Conservation (phyloP, 2,888 invertebrate genomes). For the Hylaea fasciaria region DNA sequence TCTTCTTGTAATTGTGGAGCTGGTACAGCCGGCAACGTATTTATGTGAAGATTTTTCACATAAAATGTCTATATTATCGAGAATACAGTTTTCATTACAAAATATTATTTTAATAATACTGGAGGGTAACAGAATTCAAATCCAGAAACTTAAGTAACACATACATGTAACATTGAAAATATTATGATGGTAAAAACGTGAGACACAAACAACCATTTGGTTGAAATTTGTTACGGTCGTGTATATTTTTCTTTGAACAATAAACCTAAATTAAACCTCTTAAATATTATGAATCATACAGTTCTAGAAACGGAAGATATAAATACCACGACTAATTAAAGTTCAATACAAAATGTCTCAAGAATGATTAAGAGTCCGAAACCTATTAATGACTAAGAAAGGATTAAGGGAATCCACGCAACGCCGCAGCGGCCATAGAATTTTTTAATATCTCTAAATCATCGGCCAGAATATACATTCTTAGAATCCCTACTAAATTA, state of each 20-base stretch:
- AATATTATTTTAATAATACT: no score
- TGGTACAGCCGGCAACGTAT: conserved; percentile 9
- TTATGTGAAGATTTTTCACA: conserved; percentile 9
- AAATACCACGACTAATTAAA: conserved; percentile 47
- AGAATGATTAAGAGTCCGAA: conserved; percentile 67
- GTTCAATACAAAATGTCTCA: conserved; percentile 48
- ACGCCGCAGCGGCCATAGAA: conserved; percentile 53
- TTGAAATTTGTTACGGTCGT: no score
- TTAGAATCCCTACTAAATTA: conserved; percentile 67
- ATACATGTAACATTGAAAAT: no score
- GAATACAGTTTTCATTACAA: no score
- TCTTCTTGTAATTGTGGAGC: conserved; percentile 30
- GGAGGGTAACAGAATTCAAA: no score
- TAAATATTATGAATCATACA: conserved; percentile 23
- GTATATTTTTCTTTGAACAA: neutral
- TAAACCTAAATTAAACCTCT: neutral
- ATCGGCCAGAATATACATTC: conserved; percentile 64
- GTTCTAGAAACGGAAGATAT: conserved; percentile 35
- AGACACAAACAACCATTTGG: no score
- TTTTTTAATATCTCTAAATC: conserved; percentile 72
- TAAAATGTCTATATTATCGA: neutral
- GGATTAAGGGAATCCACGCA: conserved; percentile 60
- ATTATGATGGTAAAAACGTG: no score
- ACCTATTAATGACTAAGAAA: conserved; percentile 74
- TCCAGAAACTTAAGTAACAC: no score